Evolutionary conservation across 2,113 vertebrate genomes (phyloP).

Genomic region (Furnarius figulus): DNA sequence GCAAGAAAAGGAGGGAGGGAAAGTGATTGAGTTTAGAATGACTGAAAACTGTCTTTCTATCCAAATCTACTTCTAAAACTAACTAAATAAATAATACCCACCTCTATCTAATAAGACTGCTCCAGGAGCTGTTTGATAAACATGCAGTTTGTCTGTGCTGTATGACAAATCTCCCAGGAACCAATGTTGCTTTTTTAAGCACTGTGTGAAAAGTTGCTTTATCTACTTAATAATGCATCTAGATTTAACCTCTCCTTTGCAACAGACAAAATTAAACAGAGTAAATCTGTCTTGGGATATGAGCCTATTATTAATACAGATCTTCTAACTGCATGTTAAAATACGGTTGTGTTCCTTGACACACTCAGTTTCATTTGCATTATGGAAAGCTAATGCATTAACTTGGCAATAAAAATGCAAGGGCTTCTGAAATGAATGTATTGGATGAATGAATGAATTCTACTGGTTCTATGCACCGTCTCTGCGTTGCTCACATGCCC

Average conservation of each 20-base stretch:
- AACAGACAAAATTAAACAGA: slow-evolving; percentile 44
- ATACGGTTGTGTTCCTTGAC: not conserved
- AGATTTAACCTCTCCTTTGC: slow-evolving; percentile 28
- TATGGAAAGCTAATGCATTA: not conserved
- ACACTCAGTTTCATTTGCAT: not conserved
- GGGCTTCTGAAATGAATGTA: not conserved
- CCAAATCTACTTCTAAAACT: not conserved
- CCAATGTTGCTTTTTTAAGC: not conserved
- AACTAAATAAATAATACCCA: not conserved
- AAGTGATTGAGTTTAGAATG: not conserved
- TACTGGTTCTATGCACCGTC: not conserved
- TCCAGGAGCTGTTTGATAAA: not conserved
- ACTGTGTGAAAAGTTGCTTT: not conserved
- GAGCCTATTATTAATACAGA: not conserved
- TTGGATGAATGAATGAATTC: not conserved
- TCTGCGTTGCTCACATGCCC: not conserved
- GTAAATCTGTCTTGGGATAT: slow-evolving; percentile 1
- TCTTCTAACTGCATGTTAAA: slow-evolving; percentile 5
- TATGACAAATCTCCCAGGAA: slow-evolving; percentile 7
- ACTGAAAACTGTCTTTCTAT: not conserved
- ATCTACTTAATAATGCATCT: slow-evolving; percentile 10
- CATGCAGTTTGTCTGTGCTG: not conserved
- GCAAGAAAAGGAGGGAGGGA: not conserved
- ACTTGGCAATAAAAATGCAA: slow-evolving; percentile 4
- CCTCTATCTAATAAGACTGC: not conserved